phyloP scores from a whole-genome alignment of 2,888 invertebrate species.

The Oeneis ivallda region DNA sequence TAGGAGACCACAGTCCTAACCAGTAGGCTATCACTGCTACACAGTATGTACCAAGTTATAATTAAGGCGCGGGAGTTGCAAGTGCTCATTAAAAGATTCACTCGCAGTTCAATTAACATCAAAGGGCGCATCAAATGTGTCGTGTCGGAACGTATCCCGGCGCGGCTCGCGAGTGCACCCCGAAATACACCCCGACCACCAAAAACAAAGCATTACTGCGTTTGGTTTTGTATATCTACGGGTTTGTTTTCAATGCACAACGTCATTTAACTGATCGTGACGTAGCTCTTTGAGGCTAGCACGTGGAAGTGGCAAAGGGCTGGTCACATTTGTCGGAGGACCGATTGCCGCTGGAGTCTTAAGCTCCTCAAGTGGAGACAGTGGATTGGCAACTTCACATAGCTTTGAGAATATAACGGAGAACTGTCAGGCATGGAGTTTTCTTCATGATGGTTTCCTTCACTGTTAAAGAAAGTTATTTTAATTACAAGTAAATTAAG shows the following conservation, averaged over 20 bases:
- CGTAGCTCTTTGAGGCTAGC: too few species aligned
- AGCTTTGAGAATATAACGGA: too few species aligned
- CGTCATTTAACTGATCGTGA: neutral
- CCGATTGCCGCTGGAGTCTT: too few species aligned
- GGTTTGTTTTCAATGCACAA: constrained; percentile 22
- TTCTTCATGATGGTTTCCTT: too few species aligned
- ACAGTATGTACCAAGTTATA: constrained; percentile 14
- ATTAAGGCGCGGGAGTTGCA: constrained; percentile 31
- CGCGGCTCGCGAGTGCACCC: constrained; percentile 39
- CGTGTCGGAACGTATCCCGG: constrained; percentile 45
- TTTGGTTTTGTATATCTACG: constrained; percentile 25
- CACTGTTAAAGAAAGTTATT: too few species aligned
- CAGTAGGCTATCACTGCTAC: neutral
- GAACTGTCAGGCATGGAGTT: too few species aligned
- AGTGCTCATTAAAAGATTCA: constrained; percentile 47
- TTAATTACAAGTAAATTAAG: too few species aligned
- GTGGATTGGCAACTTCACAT: too few species aligned
- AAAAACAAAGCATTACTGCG: constrained; percentile 30
- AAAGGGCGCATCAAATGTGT: constrained; percentile 60
- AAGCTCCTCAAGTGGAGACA: too few species aligned
- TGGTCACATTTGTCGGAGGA: too few species aligned
- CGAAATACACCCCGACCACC: constrained; percentile 29
- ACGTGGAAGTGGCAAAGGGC: too few species aligned
- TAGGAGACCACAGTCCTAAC: too few species aligned
- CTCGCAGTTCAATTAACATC: constrained; percentile 61